These are phyloP conservation scores for Columbina picui DNA, from an alignment of 2,113 vertebrate species.

Conservation along the genomic window DNA sequence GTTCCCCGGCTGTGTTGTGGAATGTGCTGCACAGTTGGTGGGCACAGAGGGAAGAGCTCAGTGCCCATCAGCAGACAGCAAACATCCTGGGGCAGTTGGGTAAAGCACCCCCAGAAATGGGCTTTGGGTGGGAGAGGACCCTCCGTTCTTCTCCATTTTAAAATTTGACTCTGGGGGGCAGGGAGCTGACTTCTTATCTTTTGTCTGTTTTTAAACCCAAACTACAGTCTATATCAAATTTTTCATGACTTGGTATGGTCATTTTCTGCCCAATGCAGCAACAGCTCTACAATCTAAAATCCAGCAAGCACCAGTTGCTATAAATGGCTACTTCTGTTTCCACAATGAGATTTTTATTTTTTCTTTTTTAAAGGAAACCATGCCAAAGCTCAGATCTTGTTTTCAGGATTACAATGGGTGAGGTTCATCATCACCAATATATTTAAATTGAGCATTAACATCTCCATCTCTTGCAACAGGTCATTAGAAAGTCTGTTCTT, in stretches of 20 bases:
- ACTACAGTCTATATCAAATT: neutral
- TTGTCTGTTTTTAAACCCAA: neutral
- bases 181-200: accelerated
- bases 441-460: constrained; percentile 26
- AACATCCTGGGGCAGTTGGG: neutral
- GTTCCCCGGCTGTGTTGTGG: neutral
- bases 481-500: neutral
- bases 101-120: accelerated
- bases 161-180: neutral
- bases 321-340: neutral
- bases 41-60: accelerated
- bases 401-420: neutral
- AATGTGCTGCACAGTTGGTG: accelerated
- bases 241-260: neutral
- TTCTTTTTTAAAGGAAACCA: neutral
- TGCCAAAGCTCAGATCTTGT: neutral
- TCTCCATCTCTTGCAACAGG: neutral
- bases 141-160: neutral
- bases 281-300: neutral
- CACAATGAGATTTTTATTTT: neutral
- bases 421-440: neutral
- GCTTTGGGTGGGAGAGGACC: neutral
- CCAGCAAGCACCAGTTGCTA: neutral
- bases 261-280: neutral
- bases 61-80: neutral